A percentile compares a stretch with the other conserved stretches of the same genome.
Evolutionary conservation across 1,140 invertebrate genomes (phyloP).

Genomic region (Trichomalopsis sarcophagae): DNA sequence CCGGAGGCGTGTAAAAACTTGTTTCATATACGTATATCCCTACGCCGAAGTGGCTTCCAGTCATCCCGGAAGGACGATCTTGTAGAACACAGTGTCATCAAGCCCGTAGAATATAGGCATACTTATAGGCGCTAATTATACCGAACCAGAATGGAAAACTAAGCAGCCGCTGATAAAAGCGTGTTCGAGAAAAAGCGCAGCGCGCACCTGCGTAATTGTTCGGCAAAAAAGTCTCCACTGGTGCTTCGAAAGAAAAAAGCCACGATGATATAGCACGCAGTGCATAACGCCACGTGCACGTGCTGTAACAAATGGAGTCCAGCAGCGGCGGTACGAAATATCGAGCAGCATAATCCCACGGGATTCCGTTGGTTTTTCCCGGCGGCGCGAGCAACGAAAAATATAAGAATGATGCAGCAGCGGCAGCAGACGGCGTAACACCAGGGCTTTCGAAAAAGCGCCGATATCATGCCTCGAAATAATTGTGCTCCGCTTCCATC

Average conservation of each 20-base stretch:
- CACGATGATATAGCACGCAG: background rate
- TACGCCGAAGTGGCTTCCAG: no score
- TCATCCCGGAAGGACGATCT: no score
- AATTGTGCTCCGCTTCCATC: conserved; percentile 12
- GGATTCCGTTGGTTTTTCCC: conserved; percentile 29
- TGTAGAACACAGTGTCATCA: background rate
- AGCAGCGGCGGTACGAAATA: conserved; percentile 9
- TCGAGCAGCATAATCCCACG: conserved; percentile 32
- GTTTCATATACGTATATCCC: background rate
- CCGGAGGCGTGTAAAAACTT: background rate
- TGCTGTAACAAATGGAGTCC: conserved; percentile 20
- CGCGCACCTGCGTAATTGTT: background rate
- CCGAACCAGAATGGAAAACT: background rate
- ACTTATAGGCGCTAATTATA: background rate
- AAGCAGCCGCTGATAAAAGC: background rate
- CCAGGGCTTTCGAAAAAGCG: conserved; percentile 25
- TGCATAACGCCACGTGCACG: background rate
- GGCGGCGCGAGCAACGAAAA: background rate
- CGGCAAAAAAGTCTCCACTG: background rate
- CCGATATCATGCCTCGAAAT: conserved; percentile 19
- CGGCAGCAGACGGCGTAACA: background rate
- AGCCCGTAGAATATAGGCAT: background rate
- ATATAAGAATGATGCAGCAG: conserved; percentile 38
- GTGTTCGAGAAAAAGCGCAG: background rate
- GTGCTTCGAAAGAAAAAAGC: background rate